These are phyloP conservation scores for Toxotes jaculatrix DNA, from an alignment of 2,113 vertebrate species.

Conservation along the genomic window DNA sequence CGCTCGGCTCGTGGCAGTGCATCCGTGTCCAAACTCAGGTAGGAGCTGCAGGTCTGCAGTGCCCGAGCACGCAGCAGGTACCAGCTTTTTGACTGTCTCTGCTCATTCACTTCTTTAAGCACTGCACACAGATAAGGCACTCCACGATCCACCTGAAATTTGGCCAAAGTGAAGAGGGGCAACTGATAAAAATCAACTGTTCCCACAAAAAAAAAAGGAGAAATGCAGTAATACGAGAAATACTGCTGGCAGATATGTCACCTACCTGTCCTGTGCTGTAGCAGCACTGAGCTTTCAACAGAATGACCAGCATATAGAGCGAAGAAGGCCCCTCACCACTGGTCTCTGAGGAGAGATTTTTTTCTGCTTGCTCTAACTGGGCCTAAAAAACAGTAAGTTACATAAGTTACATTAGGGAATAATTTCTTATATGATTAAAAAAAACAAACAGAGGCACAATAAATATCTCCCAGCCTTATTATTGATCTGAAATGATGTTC, in stretches of 20 bases:
- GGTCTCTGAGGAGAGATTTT: conserved; percentile 65
- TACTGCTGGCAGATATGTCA: background rate
- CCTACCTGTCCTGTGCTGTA: conserved; percentile 83
- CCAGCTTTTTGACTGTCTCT: conserved; percentile 88
- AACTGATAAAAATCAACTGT: background rate
- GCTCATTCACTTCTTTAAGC: conserved; percentile 84
- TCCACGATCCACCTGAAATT: conserved; percentile 84
- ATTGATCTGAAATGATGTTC: background rate
- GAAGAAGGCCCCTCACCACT: conserved; percentile 72
- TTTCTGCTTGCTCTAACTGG: conserved; percentile 84
- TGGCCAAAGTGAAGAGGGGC: background rate
- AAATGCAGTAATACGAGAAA: background rate
- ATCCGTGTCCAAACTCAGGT: conserved; percentile 85
- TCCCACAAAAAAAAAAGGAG: background rate
- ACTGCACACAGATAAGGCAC: conserved; percentile 83
- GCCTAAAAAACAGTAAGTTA: conserved; percentile 57
- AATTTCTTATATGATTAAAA: background rate
- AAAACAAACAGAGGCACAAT: background rate
- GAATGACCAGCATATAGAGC: conserved; percentile 76
- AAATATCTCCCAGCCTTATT: background rate
- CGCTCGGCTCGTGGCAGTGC: conserved; percentile 78
- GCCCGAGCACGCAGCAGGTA: conserved; percentile 88
- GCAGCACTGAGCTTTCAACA: conserved; percentile 86
- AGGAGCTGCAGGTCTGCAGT: conserved; percentile 85
- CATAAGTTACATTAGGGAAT: background rate